Percentiles rank a stretch among this genome's conserved stretches.
phyloP scores from a whole-genome alignment of 2,888 invertebrate species.

The Coenonympha glycerion region DNA sequence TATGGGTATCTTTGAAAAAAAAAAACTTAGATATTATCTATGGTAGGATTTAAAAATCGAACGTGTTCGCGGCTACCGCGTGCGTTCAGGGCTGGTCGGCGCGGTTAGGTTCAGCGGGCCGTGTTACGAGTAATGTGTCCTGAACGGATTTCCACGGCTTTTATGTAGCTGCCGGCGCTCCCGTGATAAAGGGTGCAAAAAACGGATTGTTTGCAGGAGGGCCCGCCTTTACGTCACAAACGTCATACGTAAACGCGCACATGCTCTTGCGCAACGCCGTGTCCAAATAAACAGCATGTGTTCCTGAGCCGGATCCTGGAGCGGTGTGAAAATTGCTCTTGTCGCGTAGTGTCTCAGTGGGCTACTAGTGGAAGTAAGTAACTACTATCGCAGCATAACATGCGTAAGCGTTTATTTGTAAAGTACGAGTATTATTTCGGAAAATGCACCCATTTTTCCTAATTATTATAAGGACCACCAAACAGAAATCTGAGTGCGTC shows the following conservation, averaged over 20 bases:
- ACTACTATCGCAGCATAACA: no score
- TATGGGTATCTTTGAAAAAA: constrained; percentile 13
- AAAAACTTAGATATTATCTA: constrained; percentile 22
- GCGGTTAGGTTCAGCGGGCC: constrained; percentile 64
- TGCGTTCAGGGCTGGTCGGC: constrained; percentile 48
- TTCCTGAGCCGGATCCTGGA: constrained; percentile 56
- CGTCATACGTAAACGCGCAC: constrained; percentile 60
- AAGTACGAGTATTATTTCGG: no score
- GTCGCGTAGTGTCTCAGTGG: constrained; percentile 10
- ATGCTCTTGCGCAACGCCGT: constrained; percentile 64
- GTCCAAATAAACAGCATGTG: constrained; percentile 70
- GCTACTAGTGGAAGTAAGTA: background rate
- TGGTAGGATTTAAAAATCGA: constrained; percentile 29
- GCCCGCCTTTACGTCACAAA: constrained; percentile 66
- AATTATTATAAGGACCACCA: no score
- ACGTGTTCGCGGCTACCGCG: constrained; percentile 26
- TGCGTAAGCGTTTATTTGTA: no score
- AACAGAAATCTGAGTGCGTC: no score
- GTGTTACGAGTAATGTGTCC: constrained; percentile 70
- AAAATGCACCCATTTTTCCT: no score
- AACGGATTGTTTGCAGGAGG: constrained; percentile 69
- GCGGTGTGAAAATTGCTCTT: constrained; percentile 50
- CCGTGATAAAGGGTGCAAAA: constrained; percentile 73
- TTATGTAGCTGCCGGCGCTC: constrained; percentile 65
- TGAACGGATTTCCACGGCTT: constrained; percentile 70